Base-by-base conservation (phyloP, 2,797 vertebrate species). In the Galagoides demidoff region DNA sequence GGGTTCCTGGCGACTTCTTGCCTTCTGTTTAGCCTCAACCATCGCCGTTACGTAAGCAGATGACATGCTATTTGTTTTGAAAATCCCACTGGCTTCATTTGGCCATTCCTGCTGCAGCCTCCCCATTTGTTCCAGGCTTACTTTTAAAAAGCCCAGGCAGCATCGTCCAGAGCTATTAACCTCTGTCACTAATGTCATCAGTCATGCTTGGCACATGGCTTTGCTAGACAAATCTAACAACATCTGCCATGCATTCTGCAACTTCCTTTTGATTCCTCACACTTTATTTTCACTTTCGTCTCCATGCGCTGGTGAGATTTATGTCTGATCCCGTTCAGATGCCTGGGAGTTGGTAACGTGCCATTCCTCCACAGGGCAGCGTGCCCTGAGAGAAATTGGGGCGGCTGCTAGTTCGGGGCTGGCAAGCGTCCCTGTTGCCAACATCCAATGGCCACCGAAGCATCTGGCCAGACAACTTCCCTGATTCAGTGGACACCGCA, bases 281-380 rank as follows among this genome's bases (percentile, higher is more conserved):
- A 98, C 98, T 98, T 98, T 98, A 89, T 98, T 99, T 98, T 98
- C 98, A 98, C 98, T 98, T 98, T 96, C 97, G 77, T 98, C 97
- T 98, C 97, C 61, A 79, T 94, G 95, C 92, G 96, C 95, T 97
- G 97, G 97, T 92, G 96, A 98, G 98, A 98, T 98, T 96, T 94
- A 83, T 97, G 93, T 96, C 97, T 96, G 94, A 95, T 96, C 96
- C 96, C 74, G 86, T 96, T 98, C 77, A 3, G 92, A 97, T 97
- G 95, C 97, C 96, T 97, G 94, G 94, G 91, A 89, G 94, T 96
- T 98, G 98, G 97, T 97, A 98, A 85, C 2, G 39, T 97, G 97
- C 98, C 98, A 98, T 96, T 71, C 93, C 96, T 97, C 92, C 81
- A 76, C 84, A 63, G 89, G 7, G 0, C 98, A 95, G 84, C 39